Evolutionary conservation across 92 coral and sea anemone species (phyloP), one percentile per base, ranked within the genome.

Genomic region (Pocillopora meandrina): DNA sequence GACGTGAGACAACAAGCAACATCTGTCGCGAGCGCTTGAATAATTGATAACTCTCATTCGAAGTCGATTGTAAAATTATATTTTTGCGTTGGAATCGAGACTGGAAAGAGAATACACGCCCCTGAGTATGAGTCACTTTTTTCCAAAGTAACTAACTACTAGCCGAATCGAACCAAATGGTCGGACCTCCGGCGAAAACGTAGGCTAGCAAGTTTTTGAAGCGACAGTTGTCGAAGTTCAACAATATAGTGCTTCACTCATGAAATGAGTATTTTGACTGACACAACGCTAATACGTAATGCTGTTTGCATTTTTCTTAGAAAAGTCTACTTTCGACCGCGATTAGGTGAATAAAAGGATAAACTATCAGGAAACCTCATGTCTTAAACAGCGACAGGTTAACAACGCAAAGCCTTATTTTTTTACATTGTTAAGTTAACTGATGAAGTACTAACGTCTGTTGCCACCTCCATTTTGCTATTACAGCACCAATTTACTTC

Each of bases 11-110:
- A 34, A 33, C 49, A 76, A n/a, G 74, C n/a, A 49, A 63, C 82
- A 78, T 63, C 82, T 78, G 71, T 64, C 20, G 12, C 23, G 72
- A 20, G 12, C 12, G 19, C n/a, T 9, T 78, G 20, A 78, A 42
- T 78, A 65, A 78, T 78, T 64, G 26, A 62, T 63, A 36, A 78
- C 42, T 35, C 60, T 64, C 72, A 36, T 78, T 61, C 68, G 35
- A 33, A 76, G 33, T 60, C 69, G 68, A 76, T 17, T 33, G 69
- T 76, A 60, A 75, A 75, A 35, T 70, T 70, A 9, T 42, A 12
- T 42, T 70, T 42, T 70, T 70, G 23, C 74, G 42, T 36, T 70
- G 56, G 13, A 70, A 70, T 31, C 35, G 1, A 26, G 35, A 31
- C 11, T 8, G 17, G 35, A 68, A 36, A 2, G 62, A 23, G n/a